phyloP scores from a whole-genome alignment of 2,113 vertebrate species.

The Terrapene triunguis region DNA sequence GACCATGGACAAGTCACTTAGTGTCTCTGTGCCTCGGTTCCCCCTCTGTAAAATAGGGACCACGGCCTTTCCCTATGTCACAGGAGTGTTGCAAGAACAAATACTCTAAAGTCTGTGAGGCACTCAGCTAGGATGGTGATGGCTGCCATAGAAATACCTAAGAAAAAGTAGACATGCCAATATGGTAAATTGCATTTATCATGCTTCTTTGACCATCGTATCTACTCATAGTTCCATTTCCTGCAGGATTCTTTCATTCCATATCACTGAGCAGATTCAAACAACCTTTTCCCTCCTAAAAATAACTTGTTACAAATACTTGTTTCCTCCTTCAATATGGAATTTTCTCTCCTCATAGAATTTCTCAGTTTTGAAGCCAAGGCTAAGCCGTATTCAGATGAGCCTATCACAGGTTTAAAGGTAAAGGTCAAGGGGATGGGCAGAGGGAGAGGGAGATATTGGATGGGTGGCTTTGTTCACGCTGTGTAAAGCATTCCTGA shows the following conservation, averaged over 20 bases:
- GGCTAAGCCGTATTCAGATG: background rate
- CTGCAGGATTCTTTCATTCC: background rate
- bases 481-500: background rate
- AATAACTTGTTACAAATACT: background rate
- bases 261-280: background rate
- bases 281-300: background rate
- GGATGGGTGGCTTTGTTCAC: background rate
- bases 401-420: background rate
- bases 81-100: background rate
- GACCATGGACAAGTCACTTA: background rate
- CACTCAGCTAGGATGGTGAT: background rate
- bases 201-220: background rate
- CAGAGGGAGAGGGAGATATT: background rate
- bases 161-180: background rate
- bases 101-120: background rate
- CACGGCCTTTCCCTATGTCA: background rate
- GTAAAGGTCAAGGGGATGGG: background rate
- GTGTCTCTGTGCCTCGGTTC: background rate
- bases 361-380: background rate
- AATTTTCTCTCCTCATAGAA: background rate
- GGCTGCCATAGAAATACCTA: background rate
- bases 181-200: background rate
- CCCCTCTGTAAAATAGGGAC: background rate
- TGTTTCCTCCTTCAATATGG: background rate
- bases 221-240: background rate